Percentiles rank a stretch among this genome's conserved stretches.
Conservation (phyloP, 2,113 vertebrate genomes). For the Psophia crepitans region DNA sequence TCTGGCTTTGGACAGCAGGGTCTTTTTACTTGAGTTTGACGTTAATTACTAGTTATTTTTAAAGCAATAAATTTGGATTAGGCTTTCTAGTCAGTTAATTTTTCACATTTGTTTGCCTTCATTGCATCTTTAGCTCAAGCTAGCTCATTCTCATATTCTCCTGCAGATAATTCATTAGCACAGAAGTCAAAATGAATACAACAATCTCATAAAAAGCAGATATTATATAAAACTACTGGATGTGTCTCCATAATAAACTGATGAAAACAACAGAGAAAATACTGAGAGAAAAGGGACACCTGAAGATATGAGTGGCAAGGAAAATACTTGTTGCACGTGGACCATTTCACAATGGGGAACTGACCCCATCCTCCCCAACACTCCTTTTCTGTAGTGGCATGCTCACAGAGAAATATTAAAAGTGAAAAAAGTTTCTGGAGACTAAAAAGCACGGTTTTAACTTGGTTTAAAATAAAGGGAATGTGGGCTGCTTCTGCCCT, state of each 20-base stretch:
- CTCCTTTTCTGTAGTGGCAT: not conserved
- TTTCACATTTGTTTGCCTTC: not conserved
- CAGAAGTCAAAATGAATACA: not conserved
- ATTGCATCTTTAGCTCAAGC: not conserved
- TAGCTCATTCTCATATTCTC: not conserved
- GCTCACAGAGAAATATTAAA: not conserved
- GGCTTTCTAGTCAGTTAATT: not conserved
- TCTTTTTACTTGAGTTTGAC: not conserved
- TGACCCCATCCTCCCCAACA: not conserved
- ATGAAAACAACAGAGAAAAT: not conserved
- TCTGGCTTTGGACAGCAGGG: not conserved
- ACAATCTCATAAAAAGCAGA: not conserved
- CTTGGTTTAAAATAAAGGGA: conserved; percentile 39
- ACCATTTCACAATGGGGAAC: not conserved
- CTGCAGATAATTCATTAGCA: not conserved
- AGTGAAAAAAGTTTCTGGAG: conserved; percentile 19
- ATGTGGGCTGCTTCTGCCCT: conserved; percentile 34
- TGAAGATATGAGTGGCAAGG: not conserved
- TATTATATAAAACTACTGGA: not conserved
- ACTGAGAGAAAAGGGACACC: not conserved
- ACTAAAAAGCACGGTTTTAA: not conserved
- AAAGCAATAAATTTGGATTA: not conserved
- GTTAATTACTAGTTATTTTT: not conserved
- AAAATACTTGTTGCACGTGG: not conserved
- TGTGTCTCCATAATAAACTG: not conserved